Percentiles rank a stretch among this genome's conserved stretches.
phyloP scores from a whole-genome alignment of 2,797 vertebrate genomes.

The Decapterus maruadsi region DNA sequence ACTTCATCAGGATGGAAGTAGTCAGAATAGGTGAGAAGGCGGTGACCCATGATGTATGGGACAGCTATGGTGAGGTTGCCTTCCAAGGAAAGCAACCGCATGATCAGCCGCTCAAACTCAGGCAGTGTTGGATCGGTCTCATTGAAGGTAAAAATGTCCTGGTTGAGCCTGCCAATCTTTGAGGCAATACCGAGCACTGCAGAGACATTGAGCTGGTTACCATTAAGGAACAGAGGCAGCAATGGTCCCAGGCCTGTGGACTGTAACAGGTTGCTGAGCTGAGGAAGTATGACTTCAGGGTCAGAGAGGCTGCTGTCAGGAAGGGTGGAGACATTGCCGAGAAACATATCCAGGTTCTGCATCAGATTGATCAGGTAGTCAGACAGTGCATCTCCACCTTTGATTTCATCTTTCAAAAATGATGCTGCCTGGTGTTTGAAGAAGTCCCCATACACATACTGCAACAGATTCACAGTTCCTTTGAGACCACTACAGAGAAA shows the following conservation, averaged over 20 bases:
- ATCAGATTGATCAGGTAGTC: constrained; percentile 67
- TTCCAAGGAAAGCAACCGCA: constrained; percentile 68
- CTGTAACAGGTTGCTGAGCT: constrained; percentile 65
- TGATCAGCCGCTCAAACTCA: constrained; percentile 71
- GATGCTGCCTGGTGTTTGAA: constrained; percentile 32
- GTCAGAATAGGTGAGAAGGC: constrained; percentile 70
- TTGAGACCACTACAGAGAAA: constrained; percentile 76
- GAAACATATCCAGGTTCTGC: constrained; percentile 64
- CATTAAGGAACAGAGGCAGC: constrained; percentile 59
- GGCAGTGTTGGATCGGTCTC: constrained; percentile 66
- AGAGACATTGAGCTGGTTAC: constrained; percentile 55
- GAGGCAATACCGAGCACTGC: constrained; percentile 57
- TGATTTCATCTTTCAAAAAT: constrained; percentile 47
- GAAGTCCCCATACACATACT: constrained; percentile 64
- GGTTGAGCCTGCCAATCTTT: constrained; percentile 69
- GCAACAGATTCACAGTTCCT: constrained; percentile 77
- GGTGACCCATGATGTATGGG: constrained; percentile 70
- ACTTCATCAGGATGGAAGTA: constrained; percentile 63
- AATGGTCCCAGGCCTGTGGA: constrained; percentile 74
- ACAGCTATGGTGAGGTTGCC: constrained; percentile 73
- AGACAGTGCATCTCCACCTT: constrained; percentile 58
- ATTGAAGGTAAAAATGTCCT: constrained; percentile 71
- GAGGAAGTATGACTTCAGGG: constrained; percentile 47
- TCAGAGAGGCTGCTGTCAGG: constrained; percentile 54
- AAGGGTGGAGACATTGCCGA: constrained; percentile 58